These are phyloP conservation scores for Myotis pilosus DNA, from an alignment of 2,797 vertebrate species.

Conservation along the genomic window DNA sequence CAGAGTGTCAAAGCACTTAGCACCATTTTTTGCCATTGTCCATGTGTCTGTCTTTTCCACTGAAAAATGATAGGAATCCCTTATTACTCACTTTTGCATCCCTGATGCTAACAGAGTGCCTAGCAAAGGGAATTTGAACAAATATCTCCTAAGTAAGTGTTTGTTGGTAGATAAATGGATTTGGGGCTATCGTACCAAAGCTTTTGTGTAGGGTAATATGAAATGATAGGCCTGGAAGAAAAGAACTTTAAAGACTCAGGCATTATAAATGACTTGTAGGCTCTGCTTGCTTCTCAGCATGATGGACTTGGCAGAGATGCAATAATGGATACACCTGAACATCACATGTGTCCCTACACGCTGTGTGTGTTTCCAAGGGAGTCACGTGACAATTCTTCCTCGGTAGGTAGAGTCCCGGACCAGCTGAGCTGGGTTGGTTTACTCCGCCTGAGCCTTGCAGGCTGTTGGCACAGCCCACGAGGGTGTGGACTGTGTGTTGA, in stretches of 20 bases:
- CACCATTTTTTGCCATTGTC: not conserved
- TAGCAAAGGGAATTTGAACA: not conserved
- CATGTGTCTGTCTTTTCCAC: not conserved
- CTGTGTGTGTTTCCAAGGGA: not conserved
- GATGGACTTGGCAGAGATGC: not conserved
- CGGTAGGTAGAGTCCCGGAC: not conserved
- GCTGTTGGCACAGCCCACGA: conserved; percentile 16
- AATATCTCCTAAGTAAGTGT: conserved; percentile 1
- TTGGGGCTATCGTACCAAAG: not conserved
- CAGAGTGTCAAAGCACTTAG: not conserved
- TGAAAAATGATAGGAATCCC: not conserved
- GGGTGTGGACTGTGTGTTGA: conserved; percentile 57
- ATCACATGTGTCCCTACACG: not conserved
- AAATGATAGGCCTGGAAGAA: not conserved
- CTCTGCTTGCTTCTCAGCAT: not conserved
- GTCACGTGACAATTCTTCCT: not conserved
- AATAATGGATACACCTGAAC: not conserved
- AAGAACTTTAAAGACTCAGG: not conserved
- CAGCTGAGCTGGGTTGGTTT: not conserved
- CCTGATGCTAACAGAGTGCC: not conserved
- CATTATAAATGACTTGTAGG: not conserved
- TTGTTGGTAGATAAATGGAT: not conserved
- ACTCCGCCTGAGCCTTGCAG: conserved; percentile 5
- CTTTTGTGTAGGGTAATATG: not conserved
- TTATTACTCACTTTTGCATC: not conserved